Conservation (phyloP, 1,140 invertebrate genomes). For the Bombus confusus region DNA sequence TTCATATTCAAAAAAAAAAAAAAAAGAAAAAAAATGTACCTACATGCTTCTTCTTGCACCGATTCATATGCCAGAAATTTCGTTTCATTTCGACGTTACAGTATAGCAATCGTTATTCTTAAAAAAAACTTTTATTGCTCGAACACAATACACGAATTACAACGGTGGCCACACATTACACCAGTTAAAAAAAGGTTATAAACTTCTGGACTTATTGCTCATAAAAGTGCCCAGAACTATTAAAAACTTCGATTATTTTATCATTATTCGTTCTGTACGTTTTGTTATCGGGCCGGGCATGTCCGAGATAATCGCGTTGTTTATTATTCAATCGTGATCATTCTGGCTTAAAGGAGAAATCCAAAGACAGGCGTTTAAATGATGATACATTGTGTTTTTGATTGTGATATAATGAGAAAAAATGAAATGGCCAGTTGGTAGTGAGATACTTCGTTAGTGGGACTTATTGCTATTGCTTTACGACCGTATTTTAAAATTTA, state of each 20-base stretch:
- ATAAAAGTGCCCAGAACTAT: not conserved
- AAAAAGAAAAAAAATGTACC: no score
- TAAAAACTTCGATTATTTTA: not conserved
- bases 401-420: not conserved
- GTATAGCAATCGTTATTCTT: not conserved
- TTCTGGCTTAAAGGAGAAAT: not conserved
- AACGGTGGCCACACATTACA: not conserved
- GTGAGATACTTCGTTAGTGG: no score
- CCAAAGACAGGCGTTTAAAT: not conserved
- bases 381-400: not conserved
- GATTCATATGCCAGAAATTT: not conserved
- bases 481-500: no score
- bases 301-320: not conserved
- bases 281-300: not conserved
- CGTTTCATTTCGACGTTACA: not conserved
- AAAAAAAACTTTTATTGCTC: not conserved
- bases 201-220: not conserved
- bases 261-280: not conserved
- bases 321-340: not conserved
- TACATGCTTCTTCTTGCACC: no score
- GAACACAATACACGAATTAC: not conserved
- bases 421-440: not conserved
- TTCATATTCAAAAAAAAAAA: no score
- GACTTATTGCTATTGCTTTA: no score
- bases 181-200: not conserved